Evolutionary conservation across 1,140 invertebrate genomes (phyloP), one percentile per base, ranked within the genome.

Genomic region (Manduca sexta): DNA sequence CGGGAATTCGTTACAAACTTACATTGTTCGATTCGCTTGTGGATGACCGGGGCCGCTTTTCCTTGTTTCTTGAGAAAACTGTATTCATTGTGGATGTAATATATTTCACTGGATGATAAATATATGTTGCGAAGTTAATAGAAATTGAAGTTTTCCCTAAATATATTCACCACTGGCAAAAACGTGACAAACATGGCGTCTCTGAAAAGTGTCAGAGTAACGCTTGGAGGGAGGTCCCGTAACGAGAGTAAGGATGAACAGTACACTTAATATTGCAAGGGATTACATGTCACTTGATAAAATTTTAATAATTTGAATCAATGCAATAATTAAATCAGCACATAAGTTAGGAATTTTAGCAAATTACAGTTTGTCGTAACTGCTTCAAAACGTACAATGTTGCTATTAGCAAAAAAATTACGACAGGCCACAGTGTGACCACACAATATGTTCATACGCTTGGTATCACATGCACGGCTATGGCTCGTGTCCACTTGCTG

Each of bases 101-200:
- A 40, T 40, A 26, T 10, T 39, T 47, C 50, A 66, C 44, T 53
- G 29, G 33, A 34, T 26, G 50, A 40, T 50, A 59, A 29, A 50
- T 45, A 18, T 31, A 51, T 18, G 45, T 47, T 30, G 38, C 44
- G 35, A 57, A 45, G 50, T 47, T 59, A 46, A 41, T 58, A 39
- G 14, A 62, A 55, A 55, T 60, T 58, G 17, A 65, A 60, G 60
- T 69, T 69, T 63, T 64, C 49, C 41, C 47, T 66, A 67, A 64
- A 70, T 54, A 55, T 65, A 68, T 69, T 69, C 65, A 69, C 58
- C 63, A 74, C 57, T 73, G 52, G 64, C 58, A 72, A 82, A 82
- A 82, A 79, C 75, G 78, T 79, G 75, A 79, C 72, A 76, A 82
- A 79, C 67, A 82, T 82, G 78, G 78, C 78, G 75, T 68, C 74